Evolutionary conservation across 2,797 vertebrate species (phyloP).

Genomic region (Hoplostethus atlanticus): DNA sequence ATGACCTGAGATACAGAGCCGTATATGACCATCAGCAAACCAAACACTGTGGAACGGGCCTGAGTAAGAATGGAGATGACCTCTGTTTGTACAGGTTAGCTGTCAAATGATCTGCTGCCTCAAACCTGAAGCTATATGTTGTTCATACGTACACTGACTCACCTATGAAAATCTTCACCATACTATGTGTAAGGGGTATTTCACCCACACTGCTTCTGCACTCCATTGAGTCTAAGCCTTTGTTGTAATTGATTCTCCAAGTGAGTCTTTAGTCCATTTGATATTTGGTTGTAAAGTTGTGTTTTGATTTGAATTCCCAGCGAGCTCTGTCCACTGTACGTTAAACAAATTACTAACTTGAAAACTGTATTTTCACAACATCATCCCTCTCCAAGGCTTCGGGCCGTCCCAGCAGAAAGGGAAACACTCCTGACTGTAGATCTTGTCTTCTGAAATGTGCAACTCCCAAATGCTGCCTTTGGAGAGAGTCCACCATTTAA

Average conservation of each 20-base stretch:
- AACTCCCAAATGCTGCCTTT: constrained; percentile 48
- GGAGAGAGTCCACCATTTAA: constrained; percentile 50
- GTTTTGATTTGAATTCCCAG: constrained; percentile 24
- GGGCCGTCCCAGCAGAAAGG: constrained; percentile 18
- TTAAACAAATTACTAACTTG: constrained; percentile 18
- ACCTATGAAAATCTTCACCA: not conserved
- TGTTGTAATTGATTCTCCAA: not conserved
- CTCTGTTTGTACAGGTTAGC: not conserved
- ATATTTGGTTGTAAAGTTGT: constrained; percentile 18
- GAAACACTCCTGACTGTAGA: constrained; percentile 17
- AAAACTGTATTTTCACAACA: constrained; percentile 44
- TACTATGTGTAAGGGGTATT: not conserved
- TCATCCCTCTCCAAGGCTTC: constrained; percentile 27
- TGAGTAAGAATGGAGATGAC: not conserved
- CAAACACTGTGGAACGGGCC: constrained; percentile 5
- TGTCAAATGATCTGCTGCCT: not conserved
- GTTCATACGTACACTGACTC: too few relatives aligned
- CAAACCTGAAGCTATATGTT: not conserved
- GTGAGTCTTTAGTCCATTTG: not conserved
- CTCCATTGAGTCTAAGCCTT: not conserved
- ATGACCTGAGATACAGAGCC: constrained; percentile 41
- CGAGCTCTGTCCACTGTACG: not conserved
- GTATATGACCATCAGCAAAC: not conserved
- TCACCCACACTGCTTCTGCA: not conserved
- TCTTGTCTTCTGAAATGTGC: constrained; percentile 39